Conservation (phyloP, 2,797 vertebrate species). For the Hippoglossus hippoglossus region DNA sequence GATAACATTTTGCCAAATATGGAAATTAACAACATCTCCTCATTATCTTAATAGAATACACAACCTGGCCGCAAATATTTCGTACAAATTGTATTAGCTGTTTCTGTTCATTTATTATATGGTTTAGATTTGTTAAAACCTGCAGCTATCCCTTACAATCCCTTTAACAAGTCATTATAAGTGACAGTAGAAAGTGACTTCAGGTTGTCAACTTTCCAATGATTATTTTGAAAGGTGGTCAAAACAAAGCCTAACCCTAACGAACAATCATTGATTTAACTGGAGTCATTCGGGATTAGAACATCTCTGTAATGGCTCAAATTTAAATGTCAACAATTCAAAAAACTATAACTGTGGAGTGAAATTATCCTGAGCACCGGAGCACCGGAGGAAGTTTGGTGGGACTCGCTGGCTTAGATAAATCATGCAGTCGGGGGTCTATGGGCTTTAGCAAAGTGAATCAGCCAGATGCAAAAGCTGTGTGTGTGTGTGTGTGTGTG, state of each 20-base stretch:
- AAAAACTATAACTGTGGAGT: conserved; percentile 7
- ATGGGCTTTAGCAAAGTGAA: conserved; percentile 82
- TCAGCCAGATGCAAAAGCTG: conserved; percentile 81
- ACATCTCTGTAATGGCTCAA: background rate
- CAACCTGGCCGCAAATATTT: too few relatives aligned
- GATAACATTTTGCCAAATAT: too few relatives aligned
- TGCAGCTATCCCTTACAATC: background rate
- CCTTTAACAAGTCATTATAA: conserved; percentile 5
- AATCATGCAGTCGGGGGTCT: conserved; percentile 80
- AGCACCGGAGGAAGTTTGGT: conserved; percentile 54
- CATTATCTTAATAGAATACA: too few relatives aligned
- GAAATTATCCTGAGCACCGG: background rate
- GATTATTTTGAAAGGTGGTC: conserved; percentile 13
- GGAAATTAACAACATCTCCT: too few relatives aligned
- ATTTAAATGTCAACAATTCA: background rate
- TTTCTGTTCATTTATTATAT: too few relatives aligned
- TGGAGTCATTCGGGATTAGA: too few relatives aligned
- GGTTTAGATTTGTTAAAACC: too few relatives aligned
- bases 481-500: conserved; percentile 25
- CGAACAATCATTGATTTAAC: too few relatives aligned
- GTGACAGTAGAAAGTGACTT: conserved; percentile 1
- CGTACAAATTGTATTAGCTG: too few relatives aligned
- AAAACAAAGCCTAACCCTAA: background rate
- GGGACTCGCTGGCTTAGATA: conserved; percentile 80
- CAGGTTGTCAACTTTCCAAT: background rate